These are phyloP conservation scores for Scomber japonicus DNA, from an alignment of 2,113 vertebrate species.

Conservation along the genomic window DNA sequence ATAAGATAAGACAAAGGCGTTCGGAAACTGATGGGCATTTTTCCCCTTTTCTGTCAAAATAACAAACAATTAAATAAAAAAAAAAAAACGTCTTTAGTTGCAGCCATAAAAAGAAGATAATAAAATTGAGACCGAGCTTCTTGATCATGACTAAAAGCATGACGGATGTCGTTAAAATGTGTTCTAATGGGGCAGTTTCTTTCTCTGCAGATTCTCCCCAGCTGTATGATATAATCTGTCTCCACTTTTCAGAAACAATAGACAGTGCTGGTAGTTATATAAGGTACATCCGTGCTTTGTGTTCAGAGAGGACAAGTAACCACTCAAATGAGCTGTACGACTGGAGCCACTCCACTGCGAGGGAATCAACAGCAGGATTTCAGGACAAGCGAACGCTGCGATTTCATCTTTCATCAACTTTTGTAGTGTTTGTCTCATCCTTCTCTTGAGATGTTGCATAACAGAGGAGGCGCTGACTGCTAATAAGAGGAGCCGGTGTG, in stretches of 20 bases:
- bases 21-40: too few species aligned
- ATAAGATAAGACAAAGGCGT: too few species aligned
- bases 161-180: conserved; percentile 29
- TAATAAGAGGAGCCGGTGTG: conserved; percentile 48
- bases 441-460: conserved; percentile 66
- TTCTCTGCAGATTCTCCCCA: conserved; percentile 45
- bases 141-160: conserved; percentile 31
- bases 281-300: conserved; percentile 79
- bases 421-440: conserved; percentile 57
- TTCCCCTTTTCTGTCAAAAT: too few species aligned
- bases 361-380: conserved; percentile 66
- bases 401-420: conserved; percentile 73
- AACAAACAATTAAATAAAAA: too few species aligned
- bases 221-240: conserved; percentile 71
- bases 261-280: conserved; percentile 72
- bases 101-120: not conserved
- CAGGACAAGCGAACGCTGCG: conserved; percentile 49
- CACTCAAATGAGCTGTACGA: conserved; percentile 60
- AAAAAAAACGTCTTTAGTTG: too few species aligned
- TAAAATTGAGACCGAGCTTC: not conserved
- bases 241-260: conserved; percentile 73
- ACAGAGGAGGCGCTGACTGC: conserved; percentile 63
- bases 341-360: conserved; percentile 57
- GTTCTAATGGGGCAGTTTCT: conserved; percentile 26
- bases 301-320: conserved; percentile 63